Conservation (phyloP, 2,113 vertebrate genomes). For the Perca flavescens region DNA sequence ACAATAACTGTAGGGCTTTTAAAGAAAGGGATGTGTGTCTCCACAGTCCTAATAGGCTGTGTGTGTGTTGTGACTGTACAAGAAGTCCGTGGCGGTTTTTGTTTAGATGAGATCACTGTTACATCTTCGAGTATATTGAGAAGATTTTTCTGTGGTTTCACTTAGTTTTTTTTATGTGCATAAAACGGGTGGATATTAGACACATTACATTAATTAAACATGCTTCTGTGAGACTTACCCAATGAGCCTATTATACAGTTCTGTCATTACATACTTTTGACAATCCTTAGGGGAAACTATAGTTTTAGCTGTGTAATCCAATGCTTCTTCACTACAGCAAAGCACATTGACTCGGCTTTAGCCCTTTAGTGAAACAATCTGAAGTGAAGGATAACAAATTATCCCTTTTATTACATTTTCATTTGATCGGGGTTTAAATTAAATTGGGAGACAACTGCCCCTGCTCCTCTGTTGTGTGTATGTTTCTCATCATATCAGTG, state of each 20-base stretch:
- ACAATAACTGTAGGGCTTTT: neutral
- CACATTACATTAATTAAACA: constrained; percentile 17
- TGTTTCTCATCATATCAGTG: neutral
- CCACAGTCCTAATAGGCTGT: neutral
- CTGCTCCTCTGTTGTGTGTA: neutral
- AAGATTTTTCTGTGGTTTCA: neutral
- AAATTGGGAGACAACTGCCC: neutral
- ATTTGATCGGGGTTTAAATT: neutral
- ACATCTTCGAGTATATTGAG: neutral
- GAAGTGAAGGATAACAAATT: neutral
- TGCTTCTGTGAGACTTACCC: constrained; percentile 1
- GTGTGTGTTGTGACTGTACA: neutral
- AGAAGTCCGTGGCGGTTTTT: neutral
- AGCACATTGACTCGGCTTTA: neutral
- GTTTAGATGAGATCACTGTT: neutral
- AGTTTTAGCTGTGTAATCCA: neutral
- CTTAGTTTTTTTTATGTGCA: neutral
- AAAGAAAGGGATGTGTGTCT: constrained; percentile 1
- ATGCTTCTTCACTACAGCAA: constrained; percentile 3
- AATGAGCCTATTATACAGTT: constrained; percentile 5
- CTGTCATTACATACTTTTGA: neutral
- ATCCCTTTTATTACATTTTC: constrained; percentile 1
- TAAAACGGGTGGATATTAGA: neutral
- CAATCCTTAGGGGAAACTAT: neutral
- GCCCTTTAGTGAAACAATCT: neutral